Evolutionary conservation across 2,888 invertebrate genomes (phyloP).

Genomic region (Patella pellucida): DNA sequence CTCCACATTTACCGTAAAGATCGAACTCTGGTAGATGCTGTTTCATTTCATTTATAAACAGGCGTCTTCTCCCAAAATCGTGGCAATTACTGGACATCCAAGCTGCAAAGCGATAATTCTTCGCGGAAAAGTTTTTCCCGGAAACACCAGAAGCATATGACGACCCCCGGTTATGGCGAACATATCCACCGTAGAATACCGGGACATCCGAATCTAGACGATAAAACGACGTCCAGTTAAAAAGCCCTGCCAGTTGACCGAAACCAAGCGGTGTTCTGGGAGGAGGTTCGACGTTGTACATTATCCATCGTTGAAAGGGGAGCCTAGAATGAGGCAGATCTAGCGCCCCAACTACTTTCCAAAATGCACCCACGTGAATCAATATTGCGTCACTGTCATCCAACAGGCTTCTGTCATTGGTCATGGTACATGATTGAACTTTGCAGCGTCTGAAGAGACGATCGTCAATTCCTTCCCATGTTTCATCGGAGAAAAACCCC

Average conservation of each 20-base stretch:
- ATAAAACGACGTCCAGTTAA: conserved; percentile 59
- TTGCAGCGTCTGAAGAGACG: conserved; percentile 32
- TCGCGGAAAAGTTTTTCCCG: conserved; percentile 26
- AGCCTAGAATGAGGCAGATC: conserved; percentile 24
- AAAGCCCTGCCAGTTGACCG: conserved; percentile 38
- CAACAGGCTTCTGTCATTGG: conserved; percentile 40
- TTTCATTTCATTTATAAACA: conserved; percentile 31
- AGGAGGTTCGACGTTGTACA: conserved; percentile 53
- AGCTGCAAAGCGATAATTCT: conserved; percentile 34
- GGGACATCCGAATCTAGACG: conserved; percentile 48
- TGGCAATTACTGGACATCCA: conserved; percentile 46
- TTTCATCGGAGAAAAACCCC: conserved; percentile 34
- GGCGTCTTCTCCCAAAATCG: conserved; percentile 35
- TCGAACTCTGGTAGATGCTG: conserved; percentile 30
- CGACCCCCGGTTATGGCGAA: conserved; percentile 20
- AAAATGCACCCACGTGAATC: conserved; percentile 44
- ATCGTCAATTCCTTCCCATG: conserved; percentile 40
- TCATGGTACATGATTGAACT: conserved; percentile 36
- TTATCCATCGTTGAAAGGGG: conserved; percentile 52
- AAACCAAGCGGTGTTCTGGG: conserved; percentile 43
- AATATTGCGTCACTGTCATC: conserved; percentile 47
- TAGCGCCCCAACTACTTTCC: conserved; percentile 39
- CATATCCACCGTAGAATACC: conserved; percentile 43
- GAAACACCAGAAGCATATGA: conserved; percentile 25
- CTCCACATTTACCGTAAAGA: conserved; percentile 50